Conservation (phyloP, 2,888 invertebrate species). For the Druceiella hillmani region DNA sequence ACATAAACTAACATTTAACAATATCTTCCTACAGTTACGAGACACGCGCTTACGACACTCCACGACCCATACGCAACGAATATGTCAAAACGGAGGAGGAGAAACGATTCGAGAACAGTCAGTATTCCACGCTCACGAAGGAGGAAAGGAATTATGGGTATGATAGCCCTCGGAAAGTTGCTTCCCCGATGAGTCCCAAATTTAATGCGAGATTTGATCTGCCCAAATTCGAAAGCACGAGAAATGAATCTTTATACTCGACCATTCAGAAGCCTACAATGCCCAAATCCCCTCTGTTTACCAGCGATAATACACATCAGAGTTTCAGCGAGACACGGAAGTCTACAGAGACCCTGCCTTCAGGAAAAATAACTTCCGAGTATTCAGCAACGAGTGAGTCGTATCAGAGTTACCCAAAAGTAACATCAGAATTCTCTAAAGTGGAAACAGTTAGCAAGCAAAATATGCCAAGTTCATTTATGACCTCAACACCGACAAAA, state of each 20-base stretch:
- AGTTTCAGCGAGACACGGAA: slow-evolving; percentile 43
- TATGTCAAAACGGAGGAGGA: slow-evolving; percentile 36
- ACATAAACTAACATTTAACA: slow-evolving; percentile 9
- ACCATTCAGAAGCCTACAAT: slow-evolving; percentile 34
- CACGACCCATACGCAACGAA: slow-evolving; percentile 36
- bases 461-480: slow-evolving; percentile 40
- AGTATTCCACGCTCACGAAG: slow-evolving; percentile 29
- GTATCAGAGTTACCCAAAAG: slow-evolving; percentile 39
- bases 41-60: slow-evolving; percentile 50
- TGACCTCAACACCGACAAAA: slow-evolving; percentile 39
- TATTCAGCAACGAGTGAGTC: slow-evolving; percentile 41
- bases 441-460: slow-evolving; percentile 33
- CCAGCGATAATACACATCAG: slow-evolving; percentile 38
- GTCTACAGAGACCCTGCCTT: slow-evolving; percentile 42
- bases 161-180: slow-evolving; percentile 32
- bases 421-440: slow-evolving; percentile 33
- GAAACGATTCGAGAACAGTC: slow-evolving; percentile 30
- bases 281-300: slow-evolving; percentile 28
- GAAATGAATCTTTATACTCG: slow-evolving; percentile 39
- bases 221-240: slow-evolving; percentile 41
- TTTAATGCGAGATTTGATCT: slow-evolving; percentile 46
- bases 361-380: slow-evolving; percentile 42
- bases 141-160: slow-evolving; percentile 38
- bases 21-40: slow-evolving; percentile 54
- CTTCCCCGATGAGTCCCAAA: slow-evolving; percentile 41